Conservation (phyloP, 2,888 invertebrate species). For the Yponomeuta cagnagella region DNA sequence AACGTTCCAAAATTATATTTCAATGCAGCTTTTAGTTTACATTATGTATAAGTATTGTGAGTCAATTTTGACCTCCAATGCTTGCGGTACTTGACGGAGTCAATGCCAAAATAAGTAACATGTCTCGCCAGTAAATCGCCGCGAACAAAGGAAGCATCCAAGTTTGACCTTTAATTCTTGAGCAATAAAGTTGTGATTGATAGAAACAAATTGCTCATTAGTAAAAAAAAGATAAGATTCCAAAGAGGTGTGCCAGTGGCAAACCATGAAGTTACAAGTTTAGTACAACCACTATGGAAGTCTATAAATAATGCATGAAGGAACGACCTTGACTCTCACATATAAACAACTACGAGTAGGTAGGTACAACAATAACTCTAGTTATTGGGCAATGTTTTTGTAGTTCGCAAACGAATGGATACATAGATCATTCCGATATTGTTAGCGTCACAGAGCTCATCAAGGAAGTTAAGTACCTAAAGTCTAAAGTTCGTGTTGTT, state of each 20-base stretch:
- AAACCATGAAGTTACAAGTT: too few relatives aligned
- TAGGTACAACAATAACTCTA: neutral
- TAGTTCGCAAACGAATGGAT: neutral
- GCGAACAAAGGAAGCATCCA: neutral
- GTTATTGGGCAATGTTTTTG: neutral
- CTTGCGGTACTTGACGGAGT: neutral
- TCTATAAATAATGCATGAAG: neutral
- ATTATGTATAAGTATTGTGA: too few relatives aligned
- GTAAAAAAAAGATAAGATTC: too few relatives aligned
- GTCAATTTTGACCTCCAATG: too few relatives aligned
- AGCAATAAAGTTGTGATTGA: neutral
- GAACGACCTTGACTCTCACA: neutral
- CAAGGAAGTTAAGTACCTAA: too few relatives aligned
- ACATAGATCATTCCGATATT: too few relatives aligned
- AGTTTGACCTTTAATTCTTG: neutral
- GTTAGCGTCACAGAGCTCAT: too few relatives aligned
- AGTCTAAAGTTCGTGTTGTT: too few relatives aligned
- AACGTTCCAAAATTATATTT: too few relatives aligned
- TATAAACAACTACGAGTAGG: neutral
- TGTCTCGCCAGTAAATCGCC: neutral
- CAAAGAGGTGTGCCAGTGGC: too few relatives aligned
- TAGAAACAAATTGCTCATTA: too few relatives aligned
- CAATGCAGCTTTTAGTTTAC: too few relatives aligned
- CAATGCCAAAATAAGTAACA: slow-evolving; percentile 8
- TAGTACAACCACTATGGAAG: neutral